phyloP scores from a whole-genome alignment of 2,113 vertebrate species.

The Elaphurus davidianus region DNA sequence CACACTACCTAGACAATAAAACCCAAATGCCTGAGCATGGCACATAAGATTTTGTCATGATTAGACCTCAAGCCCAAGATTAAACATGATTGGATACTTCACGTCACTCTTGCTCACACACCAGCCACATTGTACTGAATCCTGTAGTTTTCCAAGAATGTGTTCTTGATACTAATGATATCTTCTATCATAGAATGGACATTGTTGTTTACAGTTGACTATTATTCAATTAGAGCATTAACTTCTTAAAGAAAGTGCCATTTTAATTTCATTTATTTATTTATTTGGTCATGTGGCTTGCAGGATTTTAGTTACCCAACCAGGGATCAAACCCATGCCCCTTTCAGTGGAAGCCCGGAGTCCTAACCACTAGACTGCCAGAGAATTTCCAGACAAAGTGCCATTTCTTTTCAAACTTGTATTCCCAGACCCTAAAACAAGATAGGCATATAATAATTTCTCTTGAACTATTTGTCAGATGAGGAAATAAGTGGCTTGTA shows the following conservation, averaged over 20 bases:
- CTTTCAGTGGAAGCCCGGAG: rapidly evolving
- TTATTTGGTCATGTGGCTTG: neutral
- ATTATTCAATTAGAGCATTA: neutral
- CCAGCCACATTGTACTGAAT: neutral
- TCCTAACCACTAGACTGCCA: neutral
- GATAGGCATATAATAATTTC: neutral
- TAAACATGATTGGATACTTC: neutral
- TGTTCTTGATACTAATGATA: neutral
- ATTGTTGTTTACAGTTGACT: neutral
- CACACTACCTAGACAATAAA: neutral
- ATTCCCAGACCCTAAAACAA: neutral
- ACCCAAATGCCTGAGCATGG: neutral
- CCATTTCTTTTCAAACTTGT: neutral
- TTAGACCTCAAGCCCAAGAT: neutral
- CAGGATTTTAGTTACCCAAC: neutral
- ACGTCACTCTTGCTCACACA: neutral
- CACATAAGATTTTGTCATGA: neutral
- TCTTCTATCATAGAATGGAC: neutral
- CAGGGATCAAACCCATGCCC: neutral
- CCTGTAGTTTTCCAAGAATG: neutral
- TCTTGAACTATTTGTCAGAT: neutral
- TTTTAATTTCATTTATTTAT: neutral
- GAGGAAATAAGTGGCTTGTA: neutral
- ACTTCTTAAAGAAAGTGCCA: neutral
- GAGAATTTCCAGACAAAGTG: neutral